These are phyloP conservation scores for Chromobotia macracanthus DNA, from an alignment of 2,797 vertebrate species.

Conservation along the genomic window DNA sequence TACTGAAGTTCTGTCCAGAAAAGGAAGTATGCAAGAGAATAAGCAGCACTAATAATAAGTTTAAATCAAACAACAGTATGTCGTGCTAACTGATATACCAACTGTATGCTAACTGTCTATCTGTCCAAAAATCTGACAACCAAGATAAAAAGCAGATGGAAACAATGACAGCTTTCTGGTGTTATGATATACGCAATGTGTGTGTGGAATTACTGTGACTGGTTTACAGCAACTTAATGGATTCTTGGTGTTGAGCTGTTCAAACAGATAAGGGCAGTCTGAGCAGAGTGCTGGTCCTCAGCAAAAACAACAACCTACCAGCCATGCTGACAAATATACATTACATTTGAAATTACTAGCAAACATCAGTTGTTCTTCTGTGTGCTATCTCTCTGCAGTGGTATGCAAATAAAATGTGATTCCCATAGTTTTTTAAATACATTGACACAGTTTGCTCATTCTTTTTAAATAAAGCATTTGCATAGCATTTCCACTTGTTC, in stretches of 20 bases:
- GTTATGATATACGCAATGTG: constrained; percentile 12
- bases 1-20: too few species aligned
- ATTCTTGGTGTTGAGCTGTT: constrained; percentile 71
- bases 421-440: constrained; percentile 27
- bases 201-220: constrained; percentile 68
- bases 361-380: background rate
- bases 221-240: constrained; percentile 69
- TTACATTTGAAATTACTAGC: background rate
- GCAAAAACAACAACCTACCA: constrained; percentile 71
- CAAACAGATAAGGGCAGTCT: constrained; percentile 61
- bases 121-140: too few species aligned
- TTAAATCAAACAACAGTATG: too few species aligned
- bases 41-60: too few species aligned
- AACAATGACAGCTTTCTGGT: constrained; percentile 1
- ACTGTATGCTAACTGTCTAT: too few species aligned
- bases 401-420: constrained; percentile 9
- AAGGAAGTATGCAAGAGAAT: too few species aligned
- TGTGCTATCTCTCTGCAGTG: background rate
- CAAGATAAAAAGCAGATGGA: too few species aligned
- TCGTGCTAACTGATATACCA: too few species aligned
- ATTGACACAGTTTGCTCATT: constrained; percentile 44
- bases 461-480: constrained; percentile 72
- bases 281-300: constrained; percentile 54
- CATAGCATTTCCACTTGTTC: constrained; percentile 68
- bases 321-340: constrained; percentile 9